Evolutionary conservation across 2,113 vertebrate genomes (phyloP).

Genomic region (Leucoraja erinaceus): DNA sequence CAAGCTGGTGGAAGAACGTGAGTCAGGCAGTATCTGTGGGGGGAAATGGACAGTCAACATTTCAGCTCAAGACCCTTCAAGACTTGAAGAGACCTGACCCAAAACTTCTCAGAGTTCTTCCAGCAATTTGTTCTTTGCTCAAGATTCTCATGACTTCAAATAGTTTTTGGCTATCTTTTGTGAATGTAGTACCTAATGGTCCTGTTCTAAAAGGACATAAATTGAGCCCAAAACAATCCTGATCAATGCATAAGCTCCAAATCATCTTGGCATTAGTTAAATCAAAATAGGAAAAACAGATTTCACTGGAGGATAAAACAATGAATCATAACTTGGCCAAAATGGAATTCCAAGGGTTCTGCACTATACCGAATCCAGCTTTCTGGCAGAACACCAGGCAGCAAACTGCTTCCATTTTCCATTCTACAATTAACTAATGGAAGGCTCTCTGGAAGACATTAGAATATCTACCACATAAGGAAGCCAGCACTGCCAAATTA

Average conservation of each 20-base stretch:
- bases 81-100: too few species aligned
- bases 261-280: not conserved
- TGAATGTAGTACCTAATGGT: not conserved
- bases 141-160: too few species aligned
- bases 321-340: not conserved
- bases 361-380: too few species aligned
- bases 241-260: not conserved
- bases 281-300: not conserved
- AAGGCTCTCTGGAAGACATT: constrained; percentile 21
- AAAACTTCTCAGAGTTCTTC: too few species aligned
- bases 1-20: too few species aligned
- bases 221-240: not conserved
- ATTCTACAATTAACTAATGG: not conserved
- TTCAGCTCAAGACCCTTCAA: too few species aligned
- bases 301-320: not conserved
- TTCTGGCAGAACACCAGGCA: not conserved
- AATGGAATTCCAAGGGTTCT: not conserved
- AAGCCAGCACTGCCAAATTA: not conserved
- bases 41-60: too few species aligned
- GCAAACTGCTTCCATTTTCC: not conserved
- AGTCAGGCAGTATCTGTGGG: too few species aligned
- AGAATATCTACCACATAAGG: constrained; percentile 1
- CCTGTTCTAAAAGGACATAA: not conserved
- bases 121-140: too few species aligned
- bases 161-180: not conserved